Evolutionary conservation across 1,140 invertebrate species (phyloP).

Genomic region (Ganaspis sp.): DNA sequence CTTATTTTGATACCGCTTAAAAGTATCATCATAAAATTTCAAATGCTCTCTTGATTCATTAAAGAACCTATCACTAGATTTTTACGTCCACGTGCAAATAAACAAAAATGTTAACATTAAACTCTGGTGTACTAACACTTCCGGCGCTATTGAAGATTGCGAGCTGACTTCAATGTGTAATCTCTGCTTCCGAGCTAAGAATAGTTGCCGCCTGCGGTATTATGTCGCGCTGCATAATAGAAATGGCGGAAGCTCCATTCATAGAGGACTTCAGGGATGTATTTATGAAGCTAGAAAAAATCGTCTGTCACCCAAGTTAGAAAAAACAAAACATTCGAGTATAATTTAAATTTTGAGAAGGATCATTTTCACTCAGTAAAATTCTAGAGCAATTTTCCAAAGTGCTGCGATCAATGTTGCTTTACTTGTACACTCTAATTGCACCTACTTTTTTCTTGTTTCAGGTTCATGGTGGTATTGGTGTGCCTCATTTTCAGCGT

Average conservation of each 20-base stretch:
- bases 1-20: no score
- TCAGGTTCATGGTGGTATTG: conserved; percentile 87
- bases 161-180: conserved; percentile 5
- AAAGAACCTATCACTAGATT: no score
- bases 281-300: neutral
- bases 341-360: conserved; percentile 7
- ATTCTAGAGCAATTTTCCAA: neutral
- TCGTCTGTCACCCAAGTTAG: neutral
- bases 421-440: neutral
- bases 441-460: conserved; percentile 64
- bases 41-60: no score
- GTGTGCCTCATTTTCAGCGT: conserved; percentile 87
- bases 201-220: conserved; percentile 15
- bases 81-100: conserved; percentile 1
- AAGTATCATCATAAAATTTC: no score
- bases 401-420: neutral
- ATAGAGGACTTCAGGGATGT: neutral
- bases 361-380: neutral
- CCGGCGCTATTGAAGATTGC: neutral
- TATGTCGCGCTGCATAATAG: conserved; percentile 21
- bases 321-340: neutral
- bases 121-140: neutral
- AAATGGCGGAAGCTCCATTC: conserved; percentile 15
- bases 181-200: neutral
- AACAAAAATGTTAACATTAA: neutral